Base-by-base conservation (phyloP, 2,113 vertebrate genomes). In the Macheiramphus alcinus region DNA sequence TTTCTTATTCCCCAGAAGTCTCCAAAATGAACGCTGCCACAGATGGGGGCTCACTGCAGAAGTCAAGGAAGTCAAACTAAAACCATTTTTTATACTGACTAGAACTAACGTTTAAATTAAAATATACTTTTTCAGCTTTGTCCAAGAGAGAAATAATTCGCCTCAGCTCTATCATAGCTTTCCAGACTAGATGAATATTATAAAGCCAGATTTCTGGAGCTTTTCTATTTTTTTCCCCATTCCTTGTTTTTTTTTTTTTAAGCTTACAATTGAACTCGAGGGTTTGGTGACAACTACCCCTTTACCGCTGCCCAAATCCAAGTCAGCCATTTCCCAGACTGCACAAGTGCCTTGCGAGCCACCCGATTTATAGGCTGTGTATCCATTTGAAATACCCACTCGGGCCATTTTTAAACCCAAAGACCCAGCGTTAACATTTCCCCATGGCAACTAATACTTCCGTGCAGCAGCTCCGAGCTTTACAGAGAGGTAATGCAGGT, bases 381-480 rank as follows among this genome's bases (percentile, higher is more conserved):
- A 83, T 83, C 47, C 31, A 6, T 67, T 50, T 71, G 47, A 80
- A 94, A 88, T 22, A 47, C 17, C 22, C 38, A 65, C 36, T 79
- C 7, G 2, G 23, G 26, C 55, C 36, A 27, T 22, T 81, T 91
- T 59, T 56, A 80, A 89, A 66, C 25, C 52, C 68, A 16, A 42
- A 91, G 38, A 5, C 32, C 16, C 42, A 53, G 22, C 5, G 8
- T 16, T 68, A 67, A 50, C 13, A 2, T 59, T 71, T 34, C 68
- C 74, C 52, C 10, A 3, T 3, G 38, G 62, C 22, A 36, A 32
- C n/a, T 34, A 65, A 52, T 3, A 15, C 20, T 75, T 59, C 78
- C 34, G 0, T 0, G 6, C 21, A 68, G 21, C 11, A 2, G 56
- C 76, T 20, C 42, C 0, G 0, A 73, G 73, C 59, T 72, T 42